Base-by-base conservation (phyloP, 2,888 invertebrate genomes). In the Lacanobia wlatinum region DNA sequence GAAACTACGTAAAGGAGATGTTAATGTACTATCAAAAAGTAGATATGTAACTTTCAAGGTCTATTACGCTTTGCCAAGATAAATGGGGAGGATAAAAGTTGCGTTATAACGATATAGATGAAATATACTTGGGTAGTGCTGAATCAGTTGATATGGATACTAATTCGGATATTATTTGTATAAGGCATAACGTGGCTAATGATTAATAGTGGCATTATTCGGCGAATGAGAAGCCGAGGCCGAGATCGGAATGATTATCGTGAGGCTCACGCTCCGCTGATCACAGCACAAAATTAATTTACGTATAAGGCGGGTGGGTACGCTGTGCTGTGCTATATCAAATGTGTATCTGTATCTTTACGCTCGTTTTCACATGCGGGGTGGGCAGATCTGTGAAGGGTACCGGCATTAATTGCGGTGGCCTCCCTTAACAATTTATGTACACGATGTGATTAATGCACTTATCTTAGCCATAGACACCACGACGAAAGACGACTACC, bases 261-360 rank as follows among this genome's bases (percentile, higher is more conserved):
- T 89, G 90, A 88, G 86, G 87, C 88, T 93, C 87, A 91, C 92
- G 92, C 90, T 92, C 88, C 90, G 92, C 87, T 92, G 95, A 90
- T 92, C 94, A 92, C 90, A 90, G 91, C 88, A 90, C 92, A 92
- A 94, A 94, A 95, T 95, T 95, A 94, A 95, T 95, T 94, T 93
- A 92, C 92, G 89, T 91, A 87, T 89, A 89, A 92, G 90, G 87
- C 88, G 87, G 75, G 73, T 69, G 77, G 81, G 60, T 71, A 65
- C 72, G 73, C 83, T 83, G 60, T 73, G 80, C 78, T 77, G 58
- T 73, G 60, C 43, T 82, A 76, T 70, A 72, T 67, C 73, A 70
- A 59, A 64, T 61, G 65, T 84, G 84, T 87, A 77, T 76, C 68
- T 70, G 70, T 78, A 84, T 70, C 75, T 77, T 76, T 72, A 78